Percentiles rank a stretch among this genome's conserved stretches.
phyloP scores from a whole-genome alignment of 2,113 vertebrate species.

The Nettapus auritus region DNA sequence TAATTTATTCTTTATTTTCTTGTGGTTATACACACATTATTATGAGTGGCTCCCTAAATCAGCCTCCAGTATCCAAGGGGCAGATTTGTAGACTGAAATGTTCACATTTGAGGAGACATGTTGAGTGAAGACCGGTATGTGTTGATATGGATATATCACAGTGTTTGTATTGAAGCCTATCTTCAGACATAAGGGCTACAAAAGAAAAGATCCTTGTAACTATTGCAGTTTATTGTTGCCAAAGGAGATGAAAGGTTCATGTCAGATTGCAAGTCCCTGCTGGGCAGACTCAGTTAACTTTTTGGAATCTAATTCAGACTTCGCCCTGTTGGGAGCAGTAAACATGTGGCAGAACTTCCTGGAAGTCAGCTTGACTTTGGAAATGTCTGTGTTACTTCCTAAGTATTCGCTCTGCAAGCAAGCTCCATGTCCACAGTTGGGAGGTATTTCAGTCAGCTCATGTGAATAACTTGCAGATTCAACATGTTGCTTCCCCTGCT shows the following conservation, averaged over 20 bases:
- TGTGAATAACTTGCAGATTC: not conserved
- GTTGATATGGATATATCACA: slow-evolving; percentile 18
- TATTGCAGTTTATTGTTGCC: slow-evolving; percentile 18
- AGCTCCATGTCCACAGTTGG: not conserved
- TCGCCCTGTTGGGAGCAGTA: slow-evolving; percentile 7
- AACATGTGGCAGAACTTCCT: slow-evolving; percentile 13
- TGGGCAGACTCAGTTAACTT: slow-evolving; percentile 11
- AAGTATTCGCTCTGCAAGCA: slow-evolving; percentile 4
- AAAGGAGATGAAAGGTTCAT: slow-evolving; percentile 39
- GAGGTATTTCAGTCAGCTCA: not conserved
- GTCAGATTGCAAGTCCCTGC: slow-evolving; percentile 41
- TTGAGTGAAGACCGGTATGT: not conserved
- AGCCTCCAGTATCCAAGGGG: not conserved
- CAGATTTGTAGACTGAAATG: not conserved
- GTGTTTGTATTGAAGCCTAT: not conserved
- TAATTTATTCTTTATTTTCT: not conserved
- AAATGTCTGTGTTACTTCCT: slow-evolving; percentile 45
- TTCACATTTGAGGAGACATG: not conserved
- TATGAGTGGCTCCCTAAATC: not conserved
- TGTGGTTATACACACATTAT: fast-evolving
- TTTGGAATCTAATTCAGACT: not conserved
- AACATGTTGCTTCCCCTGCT: not conserved
- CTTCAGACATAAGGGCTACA: slow-evolving; percentile 14
- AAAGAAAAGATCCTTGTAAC: slow-evolving; percentile 27
- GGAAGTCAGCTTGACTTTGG: slow-evolving; percentile 34